Conservation (phyloP, 1,140 invertebrate genomes). For the Paramacrobiotus metropolitanus region DNA sequence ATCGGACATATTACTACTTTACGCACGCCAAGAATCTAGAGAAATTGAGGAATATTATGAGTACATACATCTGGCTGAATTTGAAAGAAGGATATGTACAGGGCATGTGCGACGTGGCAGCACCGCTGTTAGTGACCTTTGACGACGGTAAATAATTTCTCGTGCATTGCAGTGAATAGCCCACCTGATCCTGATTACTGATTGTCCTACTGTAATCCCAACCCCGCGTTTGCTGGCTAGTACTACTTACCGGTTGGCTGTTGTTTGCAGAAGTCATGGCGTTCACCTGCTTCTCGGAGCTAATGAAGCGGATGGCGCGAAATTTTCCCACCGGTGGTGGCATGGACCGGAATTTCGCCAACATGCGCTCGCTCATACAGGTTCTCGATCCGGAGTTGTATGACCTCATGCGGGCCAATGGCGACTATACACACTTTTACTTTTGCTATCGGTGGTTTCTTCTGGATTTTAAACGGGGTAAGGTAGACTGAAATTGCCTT, state of each 20-base stretch:
- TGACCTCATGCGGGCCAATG: constrained; percentile 74
- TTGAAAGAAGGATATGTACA: constrained; percentile 49
- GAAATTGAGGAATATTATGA: constrained; percentile 82
- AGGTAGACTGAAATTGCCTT: too few species aligned
- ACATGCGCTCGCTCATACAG: constrained; percentile 52
- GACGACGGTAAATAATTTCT: constrained; percentile 37
- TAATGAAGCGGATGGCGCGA: constrained; percentile 66
- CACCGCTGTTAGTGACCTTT: constrained; percentile 69
- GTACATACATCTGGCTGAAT: constrained; percentile 88
- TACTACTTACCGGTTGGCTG: neutral
- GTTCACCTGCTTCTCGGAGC: constrained; percentile 64
- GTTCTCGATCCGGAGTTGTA: constrained; percentile 79
- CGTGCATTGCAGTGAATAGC: neutral
- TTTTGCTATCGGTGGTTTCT: constrained; percentile 86
- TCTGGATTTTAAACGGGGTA: constrained; percentile 47
- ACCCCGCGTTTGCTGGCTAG: neutral
- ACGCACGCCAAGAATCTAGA: constrained; percentile 55
- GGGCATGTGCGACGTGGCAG: constrained; percentile 79
- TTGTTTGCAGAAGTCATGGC: constrained; percentile 45
- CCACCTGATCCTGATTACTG: too few species aligned
- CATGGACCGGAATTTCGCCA: constrained; percentile 83
- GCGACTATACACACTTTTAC: constrained; percentile 88
- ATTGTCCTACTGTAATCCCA: too few species aligned
- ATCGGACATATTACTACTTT: constrained; percentile 78
- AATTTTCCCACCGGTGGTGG: constrained; percentile 80